Conservation (phyloP, 2,797 vertebrate species). For the Micrastur ruficollis region DNA sequence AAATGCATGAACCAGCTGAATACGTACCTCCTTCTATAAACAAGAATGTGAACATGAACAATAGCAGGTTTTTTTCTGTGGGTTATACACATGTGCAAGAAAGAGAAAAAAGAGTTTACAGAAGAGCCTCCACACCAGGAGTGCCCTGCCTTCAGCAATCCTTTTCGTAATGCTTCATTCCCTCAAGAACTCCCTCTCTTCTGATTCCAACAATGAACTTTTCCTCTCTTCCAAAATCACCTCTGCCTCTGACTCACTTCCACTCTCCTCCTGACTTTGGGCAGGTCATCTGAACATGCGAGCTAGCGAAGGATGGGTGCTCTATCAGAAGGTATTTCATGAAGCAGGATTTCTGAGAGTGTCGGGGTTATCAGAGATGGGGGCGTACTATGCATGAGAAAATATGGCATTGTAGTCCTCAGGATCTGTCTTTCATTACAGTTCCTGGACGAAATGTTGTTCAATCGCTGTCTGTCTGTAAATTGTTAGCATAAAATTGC, state of each 20-base stretch:
- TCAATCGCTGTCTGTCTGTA: not conserved
- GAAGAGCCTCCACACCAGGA: not conserved
- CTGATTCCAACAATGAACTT: not conserved
- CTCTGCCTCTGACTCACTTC: not conserved
- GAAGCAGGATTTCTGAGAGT: not conserved
- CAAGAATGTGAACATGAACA: not conserved
- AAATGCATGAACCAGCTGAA: not conserved
- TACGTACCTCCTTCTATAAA: not conserved
- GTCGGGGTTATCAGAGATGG: not conserved
- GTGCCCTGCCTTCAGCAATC: not conserved
- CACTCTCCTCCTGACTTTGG: not conserved
- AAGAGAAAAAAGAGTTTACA: not conserved
- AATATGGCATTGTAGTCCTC: not conserved
- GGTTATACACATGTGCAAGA: not conserved
- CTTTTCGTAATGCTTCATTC: not conserved
- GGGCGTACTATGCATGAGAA: not conserved
- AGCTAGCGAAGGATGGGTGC: not conserved
- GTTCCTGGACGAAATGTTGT: not conserved
- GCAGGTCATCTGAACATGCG: not conserved
- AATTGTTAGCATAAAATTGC: not conserved
- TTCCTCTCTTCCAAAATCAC: not conserved
- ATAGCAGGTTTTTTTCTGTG: not conserved
- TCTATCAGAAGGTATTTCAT: not conserved
- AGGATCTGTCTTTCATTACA: not conserved
- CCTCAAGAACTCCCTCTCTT: not conserved